Base-by-base conservation (phyloP, 2,888 invertebrate genomes). In the Asteroscopus sphinx region DNA sequence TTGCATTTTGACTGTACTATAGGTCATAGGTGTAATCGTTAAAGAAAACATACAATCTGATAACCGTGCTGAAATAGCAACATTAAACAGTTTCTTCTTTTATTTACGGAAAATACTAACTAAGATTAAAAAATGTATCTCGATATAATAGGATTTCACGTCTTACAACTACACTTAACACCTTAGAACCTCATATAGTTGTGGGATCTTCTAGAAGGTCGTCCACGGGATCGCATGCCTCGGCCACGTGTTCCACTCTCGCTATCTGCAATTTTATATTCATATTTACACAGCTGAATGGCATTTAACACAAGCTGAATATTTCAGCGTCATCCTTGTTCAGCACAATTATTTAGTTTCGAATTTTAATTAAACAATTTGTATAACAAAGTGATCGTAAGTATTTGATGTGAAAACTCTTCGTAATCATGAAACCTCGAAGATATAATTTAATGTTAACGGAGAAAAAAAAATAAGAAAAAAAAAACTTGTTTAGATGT, bases 201-300 rank as follows among this genome's bases (percentile, higher is more conserved):
- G 73, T 92, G 90, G 21, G 88, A 82, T 60, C 93, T 81, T 47
- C 93, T 81, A 13, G 88, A 76, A 3, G 92, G 89, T 3, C 93
- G 82, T 0, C 93, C 93, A 32, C 93, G 85, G 9, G 86, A 72
- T 7, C 93, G 82, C 86, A 87, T 83, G 49, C 93, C 93, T 12
- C 93, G 92, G 0, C 93, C 93, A 41, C 93, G 90, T 40, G 85
- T 49, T 4, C 92, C 91, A 70, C 92, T 93, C 70, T 93, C 93
- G 67, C 93, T 93, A 62, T 93, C 92, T 93, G 88, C 44, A 78
- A 80, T 75, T 36, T 70, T 21, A 47, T 21, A 59, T 45, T 41
- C 15, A 37, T 67, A 60, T 69, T 65, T 71, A 68, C 44, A 61
- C 68, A 76, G 53, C 52, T 68, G 68, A 40, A 25, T 28, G 21